These are phyloP conservation scores for Corythoichthys haematopterus DNA, from an alignment of 2,113 vertebrate genomes.

Conservation along the genomic window DNA sequence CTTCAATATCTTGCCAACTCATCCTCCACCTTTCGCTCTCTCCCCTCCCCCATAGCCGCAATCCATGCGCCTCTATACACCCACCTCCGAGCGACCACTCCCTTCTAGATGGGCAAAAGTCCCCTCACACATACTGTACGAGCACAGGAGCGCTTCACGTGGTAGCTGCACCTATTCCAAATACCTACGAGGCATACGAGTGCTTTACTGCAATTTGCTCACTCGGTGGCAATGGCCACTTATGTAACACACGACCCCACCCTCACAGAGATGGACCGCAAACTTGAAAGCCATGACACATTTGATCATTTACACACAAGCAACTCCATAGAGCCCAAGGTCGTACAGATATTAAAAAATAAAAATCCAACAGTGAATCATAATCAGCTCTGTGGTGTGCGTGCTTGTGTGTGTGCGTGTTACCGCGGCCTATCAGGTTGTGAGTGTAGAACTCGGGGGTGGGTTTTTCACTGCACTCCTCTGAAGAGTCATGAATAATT, in stretches of 20 bases:
- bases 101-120: slow-evolving; percentile 38
- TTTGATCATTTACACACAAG: slow-evolving; percentile 47
- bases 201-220: slow-evolving; percentile 4
- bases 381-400: slow-evolving; percentile 5
- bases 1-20: slow-evolving; percentile 27
- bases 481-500: slow-evolving; percentile 71
- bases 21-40: slow-evolving; percentile 26
- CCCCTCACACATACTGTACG: slow-evolving; percentile 4
- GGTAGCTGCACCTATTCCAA: background rate
- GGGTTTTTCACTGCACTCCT: slow-evolving; percentile 62
- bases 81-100: slow-evolving; percentile 49
- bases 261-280: slow-evolving; percentile 27
- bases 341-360: background rate
- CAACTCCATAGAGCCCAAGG: slow-evolving; percentile 7
- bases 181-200: slow-evolving; percentile 3
- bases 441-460: slow-evolving; percentile 44
- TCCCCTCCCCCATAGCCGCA: slow-evolving; percentile 42
- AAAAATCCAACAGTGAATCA: slow-evolving; percentile 11
- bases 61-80: slow-evolving; percentile 44
- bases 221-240: slow-evolving; percentile 13
- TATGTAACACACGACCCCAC: slow-evolving; percentile 46
- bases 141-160: background rate
- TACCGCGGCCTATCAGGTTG: slow-evolving; percentile 48
- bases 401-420: slow-evolving; percentile 6
- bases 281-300: slow-evolving; percentile 24